Conservation (phyloP, 2,888 invertebrate genomes). For the Pristionchus japonicus region DNA sequence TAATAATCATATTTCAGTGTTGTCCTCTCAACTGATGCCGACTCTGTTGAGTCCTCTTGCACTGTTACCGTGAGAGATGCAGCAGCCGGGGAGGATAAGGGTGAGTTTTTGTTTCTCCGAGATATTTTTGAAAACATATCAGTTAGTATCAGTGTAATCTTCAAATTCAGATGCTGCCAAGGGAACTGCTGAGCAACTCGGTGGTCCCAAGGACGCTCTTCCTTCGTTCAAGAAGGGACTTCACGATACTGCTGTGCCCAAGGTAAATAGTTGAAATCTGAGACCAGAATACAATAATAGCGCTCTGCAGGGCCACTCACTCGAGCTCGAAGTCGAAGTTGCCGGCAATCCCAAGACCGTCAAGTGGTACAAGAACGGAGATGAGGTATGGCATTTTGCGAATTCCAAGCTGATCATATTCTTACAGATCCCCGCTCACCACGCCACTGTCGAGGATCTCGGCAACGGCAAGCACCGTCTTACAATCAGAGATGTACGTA, state of each 20-base stretch:
- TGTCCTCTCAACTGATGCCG: conserved; percentile 67
- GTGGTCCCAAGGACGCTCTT: conserved; percentile 47
- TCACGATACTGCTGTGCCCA: conserved; percentile 75
- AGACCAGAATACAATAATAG: background rate
- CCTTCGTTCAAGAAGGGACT: conserved; percentile 67
- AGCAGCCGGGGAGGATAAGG: conserved; percentile 42
- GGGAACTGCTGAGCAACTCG: background rate
- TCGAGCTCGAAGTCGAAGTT: conserved; percentile 68
- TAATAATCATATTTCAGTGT: conserved; percentile 53
- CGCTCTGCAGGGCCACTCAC: conserved; percentile 47
- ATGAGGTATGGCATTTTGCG: conserved; percentile 53
- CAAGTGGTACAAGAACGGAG: conserved; percentile 82
- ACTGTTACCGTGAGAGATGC: conserved; percentile 52
- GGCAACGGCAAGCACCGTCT: conserved; percentile 70
- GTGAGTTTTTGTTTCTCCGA: background rate
- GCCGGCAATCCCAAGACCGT: conserved; percentile 82
- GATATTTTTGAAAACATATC: background rate
- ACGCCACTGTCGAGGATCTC: conserved; percentile 63
- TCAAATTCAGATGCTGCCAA: background rate
- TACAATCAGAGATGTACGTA: conserved; percentile 64
- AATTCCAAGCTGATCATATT: conserved; percentile 47
- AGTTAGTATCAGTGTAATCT: background rate
- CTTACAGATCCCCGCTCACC: background rate
- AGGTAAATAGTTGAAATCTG: too few species aligned
- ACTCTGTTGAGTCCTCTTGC: conserved; percentile 67